Evolutionary conservation across 2,888 invertebrate genomes (phyloP), one percentile per base, ranked within the genome.

Genomic region (Pristionchus maxplancki): DNA sequence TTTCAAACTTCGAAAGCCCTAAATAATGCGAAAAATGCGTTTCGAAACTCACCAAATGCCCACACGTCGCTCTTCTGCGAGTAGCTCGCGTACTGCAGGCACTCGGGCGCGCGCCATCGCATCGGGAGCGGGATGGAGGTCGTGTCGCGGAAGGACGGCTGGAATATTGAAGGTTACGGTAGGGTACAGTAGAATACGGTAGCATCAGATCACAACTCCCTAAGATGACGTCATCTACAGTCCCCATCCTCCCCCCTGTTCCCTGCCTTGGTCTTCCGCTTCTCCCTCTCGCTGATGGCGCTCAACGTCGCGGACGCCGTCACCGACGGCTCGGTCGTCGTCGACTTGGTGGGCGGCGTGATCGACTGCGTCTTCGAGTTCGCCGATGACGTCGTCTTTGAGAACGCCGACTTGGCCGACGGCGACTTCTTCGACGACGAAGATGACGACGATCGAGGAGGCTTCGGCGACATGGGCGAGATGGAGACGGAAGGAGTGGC

Each of bases 21-120:
- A n/a, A n/a, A n/a, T n/a, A n/a, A n/a, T n/a, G n/a, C n/a, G n/a
- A n/a, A n/a, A n/a, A n/a, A n/a, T n/a, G n/a, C n/a, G n/a, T n/a
- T n/a, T n/a, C n/a, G n/a, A n/a, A n/a, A n/a, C 67, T 34, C 9
- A 67, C 67, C 67, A 20, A 34, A 67, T 20, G 67, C 67, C 67
- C 67, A 67, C 34, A 67, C 67, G 6, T 67, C 67, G 67, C 31
- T 34, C 34, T 67, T 67, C 67, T 67, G 67, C 34, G 67, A 67
- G 34, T 67, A 67, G 31, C 31, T 31, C 17, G 15, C 34, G 67
- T 67, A 67, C 34, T 34, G 31, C 31, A 67, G 67, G 20, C 67
- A 67, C 67, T 67, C 67, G 67, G 67, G 67, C 31, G 67, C 67
- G 34, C 67, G 67, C 67, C 67, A 67, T 13, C 67, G 67, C 31